Conservation (phyloP, 2,113 vertebrate genomes). For the Progne subis region DNA sequence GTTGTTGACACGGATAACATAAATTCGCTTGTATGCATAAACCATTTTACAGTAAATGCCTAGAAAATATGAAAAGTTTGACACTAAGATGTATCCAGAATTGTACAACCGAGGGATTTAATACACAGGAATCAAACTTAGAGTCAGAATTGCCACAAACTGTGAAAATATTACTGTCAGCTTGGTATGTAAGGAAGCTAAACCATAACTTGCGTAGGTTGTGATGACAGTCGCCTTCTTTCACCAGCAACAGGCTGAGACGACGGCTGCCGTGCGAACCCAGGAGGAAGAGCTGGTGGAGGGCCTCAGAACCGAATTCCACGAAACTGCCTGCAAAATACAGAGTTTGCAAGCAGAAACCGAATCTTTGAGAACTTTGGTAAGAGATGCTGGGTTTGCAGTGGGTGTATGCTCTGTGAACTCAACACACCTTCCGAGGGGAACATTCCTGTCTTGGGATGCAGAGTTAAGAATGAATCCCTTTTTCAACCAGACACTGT, state of each 20-base stretch:
- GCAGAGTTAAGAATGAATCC: not conserved
- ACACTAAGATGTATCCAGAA: not conserved
- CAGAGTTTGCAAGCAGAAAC: slow-evolving; percentile 93
- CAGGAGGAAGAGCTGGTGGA: slow-evolving; percentile 85
- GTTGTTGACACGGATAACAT: not conserved
- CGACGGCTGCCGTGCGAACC: slow-evolving; percentile 70
- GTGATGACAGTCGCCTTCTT: not conserved
- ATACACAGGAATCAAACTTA: not conserved
- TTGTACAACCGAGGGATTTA: not conserved
- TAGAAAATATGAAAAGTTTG: not conserved
- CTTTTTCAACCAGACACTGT: not conserved
- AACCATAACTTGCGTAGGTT: not conserved
- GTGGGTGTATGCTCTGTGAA: not conserved
- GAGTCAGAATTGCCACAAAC: not conserved
- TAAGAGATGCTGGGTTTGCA: slow-evolving; percentile 37
- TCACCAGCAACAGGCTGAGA: slow-evolving; percentile 71
- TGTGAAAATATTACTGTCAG: not conserved
- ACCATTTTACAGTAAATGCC: not conserved
- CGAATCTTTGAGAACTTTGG: slow-evolving; percentile 90
- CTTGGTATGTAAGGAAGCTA: not conserved
- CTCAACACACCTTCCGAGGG: not conserved
- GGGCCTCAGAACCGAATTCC: slow-evolving; percentile 82
- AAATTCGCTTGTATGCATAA: not conserved
- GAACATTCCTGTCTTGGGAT: not conserved
- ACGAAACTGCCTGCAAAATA: slow-evolving; percentile 83